Evolutionary conservation across 2,888 invertebrate genomes (phyloP).

Genomic region (Drosophila borealis): DNA sequence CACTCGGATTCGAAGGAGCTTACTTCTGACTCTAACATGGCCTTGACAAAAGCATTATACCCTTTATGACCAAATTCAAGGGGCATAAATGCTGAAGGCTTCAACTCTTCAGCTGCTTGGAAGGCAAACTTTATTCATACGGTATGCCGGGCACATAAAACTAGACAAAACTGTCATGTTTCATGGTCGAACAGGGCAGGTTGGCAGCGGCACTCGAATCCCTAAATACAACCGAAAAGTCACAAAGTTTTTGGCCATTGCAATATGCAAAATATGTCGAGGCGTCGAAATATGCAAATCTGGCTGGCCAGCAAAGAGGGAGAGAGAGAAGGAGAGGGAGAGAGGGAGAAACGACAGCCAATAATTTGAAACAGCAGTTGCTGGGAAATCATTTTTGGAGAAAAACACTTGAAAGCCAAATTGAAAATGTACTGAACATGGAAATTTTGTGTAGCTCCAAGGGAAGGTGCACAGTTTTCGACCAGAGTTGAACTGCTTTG

Average conservation of each 20-base stretch:
- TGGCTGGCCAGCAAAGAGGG: not conserved
- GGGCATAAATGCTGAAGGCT: not conserved
- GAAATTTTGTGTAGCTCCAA: conserved; percentile 22
- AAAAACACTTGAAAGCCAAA: conserved; percentile 61
- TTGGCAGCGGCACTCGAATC: conserved; percentile 21
- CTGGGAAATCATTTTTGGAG: conserved; percentile 31
- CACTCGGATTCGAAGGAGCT: too few relatives aligned
- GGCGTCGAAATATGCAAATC: conserved; percentile 59
- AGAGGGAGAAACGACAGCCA: conserved; percentile 31
- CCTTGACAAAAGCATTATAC: too few relatives aligned
- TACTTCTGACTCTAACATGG: too few relatives aligned
- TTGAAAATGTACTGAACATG: conserved; percentile 63
- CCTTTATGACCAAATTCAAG: too few relatives aligned
- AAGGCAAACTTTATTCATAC: conserved; percentile 59
- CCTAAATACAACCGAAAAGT: conserved; percentile 46
- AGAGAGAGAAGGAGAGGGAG: not conserved
- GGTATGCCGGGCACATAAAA: conserved; percentile 53
- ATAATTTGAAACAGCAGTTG: conserved; percentile 44
- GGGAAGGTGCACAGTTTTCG: conserved; percentile 1
- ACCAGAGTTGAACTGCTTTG: conserved; percentile 25
- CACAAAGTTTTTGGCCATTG: conserved; percentile 63
- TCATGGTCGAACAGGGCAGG: conserved; percentile 17
- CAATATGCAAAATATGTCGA: conserved; percentile 62
- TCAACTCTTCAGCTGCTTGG: conserved; percentile 1
- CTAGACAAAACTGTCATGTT: conserved; percentile 70